A percentile compares a stretch with the other conserved stretches of the same genome.
phyloP scores from a whole-genome alignment of 1,140 invertebrate species.

The Heterodera carotae region DNA sequence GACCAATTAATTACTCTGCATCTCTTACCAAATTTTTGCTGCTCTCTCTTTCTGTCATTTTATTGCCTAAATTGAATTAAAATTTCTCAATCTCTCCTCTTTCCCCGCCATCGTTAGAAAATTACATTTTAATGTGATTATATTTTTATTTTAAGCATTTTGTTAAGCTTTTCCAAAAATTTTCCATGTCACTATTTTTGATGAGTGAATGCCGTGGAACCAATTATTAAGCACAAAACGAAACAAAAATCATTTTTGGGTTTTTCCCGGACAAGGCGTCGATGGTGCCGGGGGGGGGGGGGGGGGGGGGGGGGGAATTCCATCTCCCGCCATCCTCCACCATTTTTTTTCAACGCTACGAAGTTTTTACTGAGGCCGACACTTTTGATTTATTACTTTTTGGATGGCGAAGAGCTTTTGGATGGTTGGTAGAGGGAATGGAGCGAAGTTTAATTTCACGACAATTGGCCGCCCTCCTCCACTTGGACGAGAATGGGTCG shows the following conservation, averaged over 20 bases:
- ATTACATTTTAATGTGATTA: too few relatives aligned
- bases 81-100: neutral
- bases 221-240: neutral
- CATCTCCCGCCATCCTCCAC: too few relatives aligned
- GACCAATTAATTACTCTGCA: neutral
- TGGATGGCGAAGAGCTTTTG: slow-evolving; percentile 8
- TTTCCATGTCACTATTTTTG: neutral
- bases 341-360: neutral
- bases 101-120: too few relatives aligned
- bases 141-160: too few relatives aligned
- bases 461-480: slow-evolving; percentile 12
- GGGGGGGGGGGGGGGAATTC: neutral
- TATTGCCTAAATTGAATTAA: neutral
- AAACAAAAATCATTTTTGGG: neutral
- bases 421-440: neutral
- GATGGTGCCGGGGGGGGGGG: neutral
- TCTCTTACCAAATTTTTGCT: neutral
- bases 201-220: neutral
- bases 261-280: neutral
- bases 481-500: neutral
- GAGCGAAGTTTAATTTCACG: slow-evolving; percentile 21
- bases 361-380: slow-evolving; percentile 2
- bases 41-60: neutral
- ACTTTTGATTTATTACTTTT: slow-evolving; percentile 23
- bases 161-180: neutral